Conservation (phyloP, 2,888 invertebrate species). For the Girardia tigrina region DNA sequence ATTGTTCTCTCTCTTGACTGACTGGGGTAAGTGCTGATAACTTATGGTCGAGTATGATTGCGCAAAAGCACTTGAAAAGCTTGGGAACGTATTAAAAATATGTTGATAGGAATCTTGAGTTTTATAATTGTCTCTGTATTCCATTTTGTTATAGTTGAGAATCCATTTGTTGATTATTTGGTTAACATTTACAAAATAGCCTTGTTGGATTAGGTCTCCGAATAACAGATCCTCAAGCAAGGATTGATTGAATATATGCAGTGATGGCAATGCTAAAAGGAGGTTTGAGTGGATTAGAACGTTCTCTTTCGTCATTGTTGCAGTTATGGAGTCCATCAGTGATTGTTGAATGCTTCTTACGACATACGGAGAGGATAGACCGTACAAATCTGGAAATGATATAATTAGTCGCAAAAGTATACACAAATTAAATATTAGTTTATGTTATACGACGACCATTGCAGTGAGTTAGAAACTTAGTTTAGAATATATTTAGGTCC, state of each 20-base stretch:
- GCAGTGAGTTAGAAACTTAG: too few species aligned
- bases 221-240: background rate
- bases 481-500: too few species aligned
- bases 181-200: conserved; percentile 1
- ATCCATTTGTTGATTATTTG: background rate
- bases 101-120: background rate
- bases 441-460: too few species aligned
- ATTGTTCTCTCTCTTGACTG: background rate
- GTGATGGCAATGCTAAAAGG: background rate
- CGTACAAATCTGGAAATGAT: background rate
- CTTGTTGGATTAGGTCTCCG: background rate
- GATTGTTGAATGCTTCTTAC: background rate
- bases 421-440: too few species aligned
- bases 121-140: background rate
- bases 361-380: background rate
- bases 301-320: background rate
- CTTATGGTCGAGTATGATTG: background rate
- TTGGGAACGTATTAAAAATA: background rate
- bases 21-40: background rate
- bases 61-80: background rate
- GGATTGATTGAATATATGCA: background rate
- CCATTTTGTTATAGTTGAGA: background rate
- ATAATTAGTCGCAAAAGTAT: too few species aligned
- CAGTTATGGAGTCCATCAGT: background rate
- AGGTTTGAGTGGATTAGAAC: background rate